Evolutionary conservation across 2,888 invertebrate species (phyloP).

Genomic region (Lepetodrilus schrolli): DNA sequence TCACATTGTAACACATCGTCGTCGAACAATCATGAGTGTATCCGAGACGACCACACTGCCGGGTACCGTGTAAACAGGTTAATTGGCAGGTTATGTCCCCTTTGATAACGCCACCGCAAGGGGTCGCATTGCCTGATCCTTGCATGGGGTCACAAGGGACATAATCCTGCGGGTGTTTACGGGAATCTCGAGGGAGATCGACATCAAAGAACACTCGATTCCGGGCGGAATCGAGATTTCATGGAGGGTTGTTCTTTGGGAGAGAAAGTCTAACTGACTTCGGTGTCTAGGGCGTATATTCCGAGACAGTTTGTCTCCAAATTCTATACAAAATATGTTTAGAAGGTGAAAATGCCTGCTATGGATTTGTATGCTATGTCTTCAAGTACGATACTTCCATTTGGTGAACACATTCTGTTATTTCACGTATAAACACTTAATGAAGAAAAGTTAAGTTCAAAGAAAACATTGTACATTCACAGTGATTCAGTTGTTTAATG

Average conservation of each 20-base stretch:
- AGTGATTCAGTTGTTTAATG: too few relatives aligned
- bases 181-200: background rate
- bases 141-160: conserved; percentile 7
- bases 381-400: too few relatives aligned
- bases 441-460: too few relatives aligned
- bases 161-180: conserved; percentile 13
- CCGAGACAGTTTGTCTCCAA: conserved; percentile 1
- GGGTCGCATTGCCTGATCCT: background rate
- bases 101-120: background rate
- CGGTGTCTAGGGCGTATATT: background rate
- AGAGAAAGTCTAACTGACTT: background rate
- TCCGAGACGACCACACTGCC: too few relatives aligned
- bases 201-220: conserved; percentile 8
- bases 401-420: too few relatives aligned
- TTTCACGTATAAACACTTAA: too few relatives aligned
- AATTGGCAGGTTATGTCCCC: background rate
- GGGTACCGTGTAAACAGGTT: too few relatives aligned
- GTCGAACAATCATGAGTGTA: too few relatives aligned
- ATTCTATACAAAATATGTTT: background rate
- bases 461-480: too few relatives aligned
- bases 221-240: conserved; percentile 22
- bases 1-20: too few relatives aligned
- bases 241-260: conserved; percentile 6
- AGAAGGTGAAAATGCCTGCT: too few relatives aligned
- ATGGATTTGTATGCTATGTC: too few relatives aligned